Conservation (phyloP, 2,797 vertebrate species). For the Anguilla obscura region DNA sequence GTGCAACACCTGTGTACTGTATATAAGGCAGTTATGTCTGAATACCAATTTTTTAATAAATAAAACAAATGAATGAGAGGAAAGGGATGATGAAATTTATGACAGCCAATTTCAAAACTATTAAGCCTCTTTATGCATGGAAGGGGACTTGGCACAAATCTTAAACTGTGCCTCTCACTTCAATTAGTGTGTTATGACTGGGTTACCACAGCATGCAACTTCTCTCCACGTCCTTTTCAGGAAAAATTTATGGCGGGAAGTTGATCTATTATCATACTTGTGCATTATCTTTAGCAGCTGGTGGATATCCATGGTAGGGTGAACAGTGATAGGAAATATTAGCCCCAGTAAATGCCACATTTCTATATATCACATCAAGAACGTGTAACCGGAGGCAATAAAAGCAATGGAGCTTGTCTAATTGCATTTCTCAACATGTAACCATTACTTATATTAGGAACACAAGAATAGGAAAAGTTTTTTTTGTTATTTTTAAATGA, state of each 20-base stretch:
- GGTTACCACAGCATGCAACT: constrained; percentile 21
- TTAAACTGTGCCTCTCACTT: constrained; percentile 28
- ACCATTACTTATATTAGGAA: constrained; percentile 57
- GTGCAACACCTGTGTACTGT: not conserved
- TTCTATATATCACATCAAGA: constrained; percentile 59
- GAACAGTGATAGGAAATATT: constrained; percentile 59
- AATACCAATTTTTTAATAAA: constrained; percentile 27
- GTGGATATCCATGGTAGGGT: constrained; percentile 56
- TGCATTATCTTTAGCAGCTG: constrained; percentile 56
- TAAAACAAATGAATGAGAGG: constrained; percentile 9
- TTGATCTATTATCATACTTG: constrained; percentile 54
- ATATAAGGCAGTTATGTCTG: constrained; percentile 13
- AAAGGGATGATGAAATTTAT: constrained; percentile 25
- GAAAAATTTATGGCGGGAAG: constrained; percentile 37
- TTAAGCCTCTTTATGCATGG: constrained; percentile 14
- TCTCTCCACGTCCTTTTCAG: constrained; percentile 29
- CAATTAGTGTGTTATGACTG: constrained; percentile 27
- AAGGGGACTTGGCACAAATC: constrained; percentile 19
- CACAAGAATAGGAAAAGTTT: constrained; percentile 25
- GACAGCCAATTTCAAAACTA: constrained; percentile 22
- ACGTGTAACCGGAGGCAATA: constrained; percentile 53
- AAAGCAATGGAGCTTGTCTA: constrained; percentile 56
- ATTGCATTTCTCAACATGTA: constrained; percentile 59
- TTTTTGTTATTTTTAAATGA: constrained; percentile 51
- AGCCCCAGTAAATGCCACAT: constrained; percentile 59